Base-by-base conservation (phyloP, 2,888 invertebrate genomes). In the Athalia rosae region DNA sequence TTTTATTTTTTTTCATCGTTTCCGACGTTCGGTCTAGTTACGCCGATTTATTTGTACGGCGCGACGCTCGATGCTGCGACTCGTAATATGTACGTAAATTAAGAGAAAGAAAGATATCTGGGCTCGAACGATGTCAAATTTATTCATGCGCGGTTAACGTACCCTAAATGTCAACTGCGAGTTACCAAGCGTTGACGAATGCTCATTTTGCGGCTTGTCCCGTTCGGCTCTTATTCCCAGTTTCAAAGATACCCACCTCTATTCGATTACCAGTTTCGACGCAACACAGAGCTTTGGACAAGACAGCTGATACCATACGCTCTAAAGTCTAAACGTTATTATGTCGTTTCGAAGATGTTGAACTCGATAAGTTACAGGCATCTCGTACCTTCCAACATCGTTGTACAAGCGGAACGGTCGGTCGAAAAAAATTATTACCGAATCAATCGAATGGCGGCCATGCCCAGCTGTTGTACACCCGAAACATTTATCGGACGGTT, bases 151-250 rank as follows among this genome's bases (percentile, higher is more conserved):
- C 58, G 13, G 45, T 71, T 71, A 58, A 71, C 58, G 71, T 58
- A 71, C 71, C 58, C 71, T 71, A 71, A 71, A 71, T 71, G 71
- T 71, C 71, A 71, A 71, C 71, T 28, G 43, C 58, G 43, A 71
- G 71, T 58, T 71, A 56, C 58, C 41, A n/a, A n/a, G n/a, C 8
- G 43, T 58, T 71, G 71, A 71, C 43, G 43, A 58, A 71, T 71
- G 58, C 71, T 58, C 71, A 58, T 9, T 62, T 5, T 62, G 64
- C 43, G 9, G 45, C 5, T 47, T 47, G 11, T n/a, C 41, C 47
- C 62, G 41, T 47, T 47, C n/a, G 7, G 41, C 62, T 43, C 43
- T 11, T n/a, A n/a, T 53, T 53, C 7, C 11, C 11, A 53, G 53
- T 53, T 7, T 6, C 9, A 53, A 53, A 53, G 53, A 4, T n/a